Conservation (phyloP, 2,113 vertebrate species). For the Lasiurus borealis region DNA sequence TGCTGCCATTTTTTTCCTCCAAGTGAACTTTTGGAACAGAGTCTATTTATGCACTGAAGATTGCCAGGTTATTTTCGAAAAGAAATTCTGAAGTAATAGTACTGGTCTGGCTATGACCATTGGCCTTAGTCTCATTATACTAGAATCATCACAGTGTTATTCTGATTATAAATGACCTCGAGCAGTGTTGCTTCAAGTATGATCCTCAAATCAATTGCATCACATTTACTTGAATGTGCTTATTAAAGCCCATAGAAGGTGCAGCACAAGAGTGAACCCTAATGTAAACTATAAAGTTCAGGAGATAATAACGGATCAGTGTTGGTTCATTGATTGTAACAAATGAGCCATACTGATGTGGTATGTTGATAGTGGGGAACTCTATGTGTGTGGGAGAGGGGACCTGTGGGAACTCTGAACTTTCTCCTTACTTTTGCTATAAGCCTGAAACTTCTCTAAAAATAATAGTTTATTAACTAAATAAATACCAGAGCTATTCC, state of each 20-base stretch:
- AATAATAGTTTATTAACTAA: conserved; percentile 37
- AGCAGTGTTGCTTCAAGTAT: background rate
- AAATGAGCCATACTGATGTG: background rate
- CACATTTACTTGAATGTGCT: background rate
- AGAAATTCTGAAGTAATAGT: background rate
- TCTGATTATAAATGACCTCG: background rate
- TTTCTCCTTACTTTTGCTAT: conserved; percentile 19
- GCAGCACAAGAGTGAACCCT: background rate
- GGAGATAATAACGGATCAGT: background rate
- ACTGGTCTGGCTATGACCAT: background rate
- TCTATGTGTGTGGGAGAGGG: background rate
- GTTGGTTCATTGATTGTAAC: background rate
- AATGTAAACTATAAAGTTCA: background rate
- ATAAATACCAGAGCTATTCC: background rate
- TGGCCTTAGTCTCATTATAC: background rate
- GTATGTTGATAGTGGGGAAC: background rate
- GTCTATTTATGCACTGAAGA: background rate
- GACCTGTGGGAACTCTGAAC: background rate
- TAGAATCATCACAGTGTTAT: background rate
- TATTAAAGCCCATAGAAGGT: background rate
- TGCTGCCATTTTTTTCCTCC: too few species aligned
- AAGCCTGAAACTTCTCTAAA: background rate
- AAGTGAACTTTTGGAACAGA: conserved; percentile 47
- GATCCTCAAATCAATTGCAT: background rate
- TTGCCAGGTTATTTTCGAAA: background rate